Evolutionary conservation across 2,797 vertebrate species (phyloP), one percentile per base, ranked within the genome.

Genomic region (Diceros bicornis): DNA sequence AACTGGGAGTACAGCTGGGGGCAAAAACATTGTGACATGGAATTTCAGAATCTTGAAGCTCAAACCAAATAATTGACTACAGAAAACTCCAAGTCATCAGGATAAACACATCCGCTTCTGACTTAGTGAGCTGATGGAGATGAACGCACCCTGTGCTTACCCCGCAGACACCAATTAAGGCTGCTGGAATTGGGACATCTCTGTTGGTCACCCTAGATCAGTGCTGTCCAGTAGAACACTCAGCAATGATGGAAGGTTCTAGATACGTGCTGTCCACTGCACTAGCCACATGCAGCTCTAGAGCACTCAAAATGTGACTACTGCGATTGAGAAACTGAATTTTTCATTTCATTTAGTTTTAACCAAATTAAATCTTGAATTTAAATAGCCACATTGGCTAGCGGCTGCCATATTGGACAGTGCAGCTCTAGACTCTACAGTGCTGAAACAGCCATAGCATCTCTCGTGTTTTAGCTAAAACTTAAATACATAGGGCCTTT

Each of bases 381-480:
- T 66, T 71, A 77, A 92, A 21, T 50, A 59, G 50, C 18, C 37
- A 82, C 25, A 57, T 87, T 91, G 6, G 12, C 27, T 66, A 34
- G 20, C 47, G 79, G 23, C 41, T 93, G 72, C 8, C 21, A 25
- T 81, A 57, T 50, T 71, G 57, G 16, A 47, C 3, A 61, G 32
- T 47, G 27, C 10, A 92, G 14, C n/a, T 81, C 29, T 94, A 59
- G 37, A 64, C 66, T 99, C 98, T 95, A 98, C 98, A 0, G 98
- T 99, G 87, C 99, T 81, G 2, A 99, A 98, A 93, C 96, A 98
- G 0, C 72, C 97, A 3, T 98, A 97, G 0, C 98, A 99, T 97
- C 99, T 98, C 96, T 99, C 88, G 98, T 98, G 78, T 97, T 99
- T 68, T 86, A 99, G 97, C 61, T 98, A 96, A 23, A n/a, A 82